phyloP scores from a whole-genome alignment of 2,888 invertebrate genomes.

The Labia minor region DNA sequence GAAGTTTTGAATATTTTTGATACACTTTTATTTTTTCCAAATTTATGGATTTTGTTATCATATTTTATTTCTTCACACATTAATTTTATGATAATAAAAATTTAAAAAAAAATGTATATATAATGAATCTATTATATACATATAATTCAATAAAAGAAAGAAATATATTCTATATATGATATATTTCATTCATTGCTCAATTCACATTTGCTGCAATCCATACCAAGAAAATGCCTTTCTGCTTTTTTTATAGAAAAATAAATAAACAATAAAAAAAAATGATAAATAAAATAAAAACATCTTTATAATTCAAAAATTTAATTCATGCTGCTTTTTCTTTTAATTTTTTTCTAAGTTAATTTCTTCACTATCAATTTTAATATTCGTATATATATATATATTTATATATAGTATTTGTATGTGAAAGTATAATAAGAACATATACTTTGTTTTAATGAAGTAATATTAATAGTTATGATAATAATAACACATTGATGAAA shows the following conservation, averaged over 20 bases:
- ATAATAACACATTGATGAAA: too few relatives aligned
- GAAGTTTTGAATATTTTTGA: background rate
- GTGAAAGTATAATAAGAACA: too few relatives aligned
- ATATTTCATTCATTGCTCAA: background rate
- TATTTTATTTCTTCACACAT: too few relatives aligned
- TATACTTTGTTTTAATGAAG: too few relatives aligned
- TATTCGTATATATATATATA: background rate
- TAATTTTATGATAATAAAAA: too few relatives aligned
- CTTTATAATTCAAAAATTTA: background rate
- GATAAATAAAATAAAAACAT: background rate
- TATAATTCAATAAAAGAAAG: too few relatives aligned
- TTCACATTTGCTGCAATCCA: background rate
- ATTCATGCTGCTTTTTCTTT: background rate
- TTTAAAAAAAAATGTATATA: background rate
- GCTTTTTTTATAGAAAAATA: background rate
- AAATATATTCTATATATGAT: background rate
- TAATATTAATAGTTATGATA: too few relatives aligned
- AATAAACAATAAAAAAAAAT: background rate
- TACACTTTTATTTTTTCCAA: background rate
- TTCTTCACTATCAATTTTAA: background rate
- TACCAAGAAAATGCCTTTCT: constrained; percentile 4
- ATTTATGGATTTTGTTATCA: too few relatives aligned
- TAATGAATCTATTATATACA: too few relatives aligned
- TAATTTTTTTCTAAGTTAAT: background rate
- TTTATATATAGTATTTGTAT: too few relatives aligned